Conservation (phyloP, 2,888 invertebrate genomes). For the Stenolophus ochropezus region DNA sequence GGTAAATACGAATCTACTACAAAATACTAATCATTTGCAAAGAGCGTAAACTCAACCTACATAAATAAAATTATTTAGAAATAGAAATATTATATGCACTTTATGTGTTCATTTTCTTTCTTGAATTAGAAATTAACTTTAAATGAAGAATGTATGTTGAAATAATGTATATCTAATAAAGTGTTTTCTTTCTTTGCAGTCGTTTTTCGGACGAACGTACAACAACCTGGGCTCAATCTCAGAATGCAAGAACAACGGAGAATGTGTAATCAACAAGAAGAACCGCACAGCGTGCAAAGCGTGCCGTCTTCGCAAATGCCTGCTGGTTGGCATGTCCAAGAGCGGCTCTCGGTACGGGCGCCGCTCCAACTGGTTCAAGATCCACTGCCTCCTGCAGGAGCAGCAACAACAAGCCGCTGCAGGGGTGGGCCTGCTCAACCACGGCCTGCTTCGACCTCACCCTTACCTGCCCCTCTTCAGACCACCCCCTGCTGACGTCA, state of each 20-base stretch:
- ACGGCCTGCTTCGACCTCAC: constrained; percentile 68
- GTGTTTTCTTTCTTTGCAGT: constrained; percentile 80
- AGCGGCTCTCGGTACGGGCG: constrained; percentile 93
- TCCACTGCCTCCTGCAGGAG: constrained; percentile 91
- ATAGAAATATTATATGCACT: too few relatives aligned
- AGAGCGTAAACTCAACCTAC: too few relatives aligned
- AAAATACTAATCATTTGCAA: too few relatives aligned
- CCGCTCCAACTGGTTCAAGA: constrained; percentile 95
- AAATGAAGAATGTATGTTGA: too few relatives aligned
- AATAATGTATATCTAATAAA: background rate
- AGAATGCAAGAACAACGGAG: constrained; percentile 94
- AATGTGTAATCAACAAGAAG: constrained; percentile 94
- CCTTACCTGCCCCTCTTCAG: constrained; percentile 69
- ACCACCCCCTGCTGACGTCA: constrained; percentile 71
- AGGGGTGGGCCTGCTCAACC: constrained; percentile 65
- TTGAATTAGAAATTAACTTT: too few relatives aligned
- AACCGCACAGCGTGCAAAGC: constrained; percentile 95
- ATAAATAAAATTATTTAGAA: too few relatives aligned
- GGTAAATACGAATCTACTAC: too few relatives aligned
- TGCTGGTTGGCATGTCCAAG: constrained; percentile 93
- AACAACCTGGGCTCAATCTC: constrained; percentile 92
- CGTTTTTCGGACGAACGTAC: constrained; percentile 94
- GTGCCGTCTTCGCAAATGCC: constrained; percentile 89
- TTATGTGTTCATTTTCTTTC: too few relatives aligned
- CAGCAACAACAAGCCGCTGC: constrained; percentile 78